phyloP scores from a whole-genome alignment of 2,888 invertebrate species.

The Venusia cambrica region DNA sequence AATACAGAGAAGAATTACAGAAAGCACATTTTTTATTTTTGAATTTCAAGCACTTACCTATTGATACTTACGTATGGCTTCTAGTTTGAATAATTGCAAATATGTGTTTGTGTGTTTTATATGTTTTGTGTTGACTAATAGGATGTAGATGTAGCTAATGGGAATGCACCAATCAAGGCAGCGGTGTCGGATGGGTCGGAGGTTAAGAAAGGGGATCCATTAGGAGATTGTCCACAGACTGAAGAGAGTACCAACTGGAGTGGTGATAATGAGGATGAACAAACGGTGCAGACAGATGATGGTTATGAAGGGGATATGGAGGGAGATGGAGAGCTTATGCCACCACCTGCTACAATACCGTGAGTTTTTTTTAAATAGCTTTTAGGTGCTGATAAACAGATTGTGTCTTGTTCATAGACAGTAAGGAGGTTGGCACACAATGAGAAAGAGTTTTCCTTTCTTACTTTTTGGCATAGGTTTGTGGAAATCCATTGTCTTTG shows the following conservation, averaged over 20 bases:
- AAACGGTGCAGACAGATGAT: slow-evolving; percentile 80
- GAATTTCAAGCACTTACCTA: too few relatives aligned
- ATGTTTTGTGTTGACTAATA: slow-evolving; percentile 57
- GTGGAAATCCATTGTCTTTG: too few relatives aligned
- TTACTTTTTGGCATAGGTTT: too few relatives aligned
- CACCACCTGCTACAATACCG: slow-evolving; percentile 87
- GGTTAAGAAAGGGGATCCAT: slow-evolving; percentile 34
- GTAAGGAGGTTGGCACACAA: too few relatives aligned
- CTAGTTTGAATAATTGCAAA: slow-evolving; percentile 13
- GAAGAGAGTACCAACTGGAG: slow-evolving; percentile 38
- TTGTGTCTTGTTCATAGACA: too few relatives aligned
- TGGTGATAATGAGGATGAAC: slow-evolving; percentile 38
- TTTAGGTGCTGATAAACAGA: neutral
- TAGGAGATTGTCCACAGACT: slow-evolving; percentile 62
- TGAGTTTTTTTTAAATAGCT: slow-evolving; percentile 37
- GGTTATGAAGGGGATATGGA: slow-evolving; percentile 82
- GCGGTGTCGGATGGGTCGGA: slow-evolving; percentile 32
- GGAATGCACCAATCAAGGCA: slow-evolving; percentile 40
- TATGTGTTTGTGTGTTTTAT: slow-evolving; percentile 27
- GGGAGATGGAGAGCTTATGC: slow-evolving; percentile 90
- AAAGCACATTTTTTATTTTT: too few relatives aligned
- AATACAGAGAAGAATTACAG: too few relatives aligned
- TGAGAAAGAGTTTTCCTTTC: too few relatives aligned
- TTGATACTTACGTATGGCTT: too few relatives aligned
- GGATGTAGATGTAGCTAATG: slow-evolving; percentile 55